phyloP scores from a whole-genome alignment of 2,888 invertebrate species.

The Cistogaster globosa region DNA sequence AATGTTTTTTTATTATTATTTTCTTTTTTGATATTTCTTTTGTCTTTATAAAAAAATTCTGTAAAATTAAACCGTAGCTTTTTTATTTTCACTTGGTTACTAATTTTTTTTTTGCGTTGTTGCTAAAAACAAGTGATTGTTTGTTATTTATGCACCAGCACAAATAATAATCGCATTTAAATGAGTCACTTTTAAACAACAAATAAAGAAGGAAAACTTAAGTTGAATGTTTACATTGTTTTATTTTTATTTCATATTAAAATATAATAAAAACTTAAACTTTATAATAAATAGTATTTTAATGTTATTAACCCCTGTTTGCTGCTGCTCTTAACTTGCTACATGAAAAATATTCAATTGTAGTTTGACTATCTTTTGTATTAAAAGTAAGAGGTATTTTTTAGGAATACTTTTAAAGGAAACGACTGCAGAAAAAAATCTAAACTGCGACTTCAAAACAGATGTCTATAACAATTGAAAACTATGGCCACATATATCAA shows the following conservation, averaged over 20 bases:
- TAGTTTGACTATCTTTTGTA: no score
- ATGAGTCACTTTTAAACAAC: constrained; percentile 52
- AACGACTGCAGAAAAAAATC: no score
- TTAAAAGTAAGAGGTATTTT: no score
- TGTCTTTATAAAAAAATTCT: not conserved
- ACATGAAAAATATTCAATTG: no score
- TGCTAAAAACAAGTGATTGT: not conserved
- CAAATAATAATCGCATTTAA: constrained; percentile 55
- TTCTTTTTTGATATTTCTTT: not conserved
- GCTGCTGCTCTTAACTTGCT: no score
- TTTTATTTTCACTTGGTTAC: constrained; percentile 60
- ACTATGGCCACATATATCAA: no score
- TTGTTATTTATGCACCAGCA: constrained; percentile 46
- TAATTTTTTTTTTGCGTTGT: constrained; percentile 9
- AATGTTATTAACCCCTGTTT: not conserved
- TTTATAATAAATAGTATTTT: not conserved
- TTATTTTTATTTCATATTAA: not conserved
- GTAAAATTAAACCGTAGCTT: constrained; percentile 30
- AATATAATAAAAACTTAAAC: not conserved
- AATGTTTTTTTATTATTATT: not conserved
- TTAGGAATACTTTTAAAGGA: no score
- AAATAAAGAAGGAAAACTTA: not conserved
- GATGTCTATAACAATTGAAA: no score
- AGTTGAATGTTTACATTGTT: not conserved
- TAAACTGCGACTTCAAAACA: no score